Base-by-base conservation (phyloP, 2,888 invertebrate species). In the Phengaris arion region DNA sequence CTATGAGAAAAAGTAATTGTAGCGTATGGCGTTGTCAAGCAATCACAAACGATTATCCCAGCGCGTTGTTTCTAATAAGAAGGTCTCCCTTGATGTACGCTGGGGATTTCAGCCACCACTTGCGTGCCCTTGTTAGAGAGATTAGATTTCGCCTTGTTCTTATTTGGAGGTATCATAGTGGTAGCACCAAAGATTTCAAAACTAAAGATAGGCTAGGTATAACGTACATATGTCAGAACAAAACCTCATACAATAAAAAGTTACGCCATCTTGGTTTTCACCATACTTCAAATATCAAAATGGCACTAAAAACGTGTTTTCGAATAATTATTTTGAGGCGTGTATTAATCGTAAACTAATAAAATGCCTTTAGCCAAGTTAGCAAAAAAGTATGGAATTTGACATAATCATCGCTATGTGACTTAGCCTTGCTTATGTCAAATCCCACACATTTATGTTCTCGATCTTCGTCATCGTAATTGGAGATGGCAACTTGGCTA, bases 1-100 rank as follows among this genome's bases (percentile, higher is more conserved):
- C 57, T 35, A 64, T 64, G 64, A 64, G 64, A 77, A 76, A 77
- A 77, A 76, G 74, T 77, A 75, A 76, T 76, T 70, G 64, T 74
- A 70, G 76, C 54, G 68, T 76, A 72, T 74, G 68, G 74, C 74
- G 74, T 76, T 77, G 76, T 76, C 77, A 77, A 75, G 75, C 77
- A 76, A 75, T 77, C 76, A 75, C 75, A 69, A 35, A 75, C 76
- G 77, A 77, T 77, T 77, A 77, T 77, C 76, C 77, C 76, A 70
- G 74, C 75, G 76, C 77, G 77, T 76, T 75, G 73, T 52, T 72
- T 72, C 76, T 77, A 77, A 77, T 78, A 78, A 76, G 73, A 52
- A 76, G 75, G 76, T 64, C 74, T 74, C 76, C 48, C 68, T 74
- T 77, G 78, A 76, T 75, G 76, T 77, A 78, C 75, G 77, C 75